phyloP scores from a whole-genome alignment of 2,888 invertebrate species.

The Pollenia amentaria region DNA sequence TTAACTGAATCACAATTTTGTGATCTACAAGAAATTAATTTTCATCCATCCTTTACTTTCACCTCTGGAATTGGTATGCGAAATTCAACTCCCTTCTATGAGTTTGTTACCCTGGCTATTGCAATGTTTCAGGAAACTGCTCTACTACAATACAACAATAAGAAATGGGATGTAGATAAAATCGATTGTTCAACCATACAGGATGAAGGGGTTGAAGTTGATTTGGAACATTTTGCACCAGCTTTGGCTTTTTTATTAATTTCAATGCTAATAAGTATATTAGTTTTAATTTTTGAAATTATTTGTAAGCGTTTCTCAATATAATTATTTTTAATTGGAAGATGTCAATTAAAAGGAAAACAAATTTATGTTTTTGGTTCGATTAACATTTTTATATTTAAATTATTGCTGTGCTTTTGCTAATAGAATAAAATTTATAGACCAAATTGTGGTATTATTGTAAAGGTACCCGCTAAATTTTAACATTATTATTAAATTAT shows the following conservation, averaged over 20 bases:
- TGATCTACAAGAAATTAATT: constrained; percentile 81
- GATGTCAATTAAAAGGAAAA: neutral
- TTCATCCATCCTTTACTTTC: constrained; percentile 76
- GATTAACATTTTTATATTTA: no score
- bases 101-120: constrained; percentile 78
- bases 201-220: constrained; percentile 79
- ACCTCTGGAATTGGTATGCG: constrained; percentile 69
- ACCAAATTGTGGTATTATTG: no score
- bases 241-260: constrained; percentile 78
- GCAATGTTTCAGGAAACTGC: constrained; percentile 78
- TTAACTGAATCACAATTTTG: constrained; percentile 79
- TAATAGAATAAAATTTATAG: no score
- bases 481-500: no score
- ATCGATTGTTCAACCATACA: constrained; percentile 79
- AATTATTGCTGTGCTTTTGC: no score
- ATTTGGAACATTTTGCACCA: constrained; percentile 81
- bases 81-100: constrained; percentile 79
- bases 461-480: no score
- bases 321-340: neutral
- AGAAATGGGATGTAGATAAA: constrained; percentile 78
- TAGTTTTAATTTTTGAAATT: constrained; percentile 77
- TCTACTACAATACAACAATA: constrained; percentile 78
- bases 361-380: no score
- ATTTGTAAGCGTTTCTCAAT: constrained; percentile 31
- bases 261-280: constrained; percentile 77